Conservation (phyloP, 2,797 vertebrate species). For the Coendou prehensilis region DNA sequence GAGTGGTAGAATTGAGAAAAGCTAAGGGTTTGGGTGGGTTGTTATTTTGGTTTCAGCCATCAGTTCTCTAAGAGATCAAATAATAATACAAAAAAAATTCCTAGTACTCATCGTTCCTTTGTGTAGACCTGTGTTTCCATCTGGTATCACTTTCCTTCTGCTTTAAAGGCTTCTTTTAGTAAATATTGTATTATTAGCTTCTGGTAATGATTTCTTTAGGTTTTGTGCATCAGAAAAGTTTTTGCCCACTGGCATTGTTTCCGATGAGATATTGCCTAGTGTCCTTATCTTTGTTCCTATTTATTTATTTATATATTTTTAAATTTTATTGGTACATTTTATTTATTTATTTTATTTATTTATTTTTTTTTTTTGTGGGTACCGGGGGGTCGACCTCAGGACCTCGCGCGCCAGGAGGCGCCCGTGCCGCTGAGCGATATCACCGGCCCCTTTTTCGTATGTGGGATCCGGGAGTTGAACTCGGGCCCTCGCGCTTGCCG, state of each 20-base stretch:
- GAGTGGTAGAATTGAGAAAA: constrained; percentile 44
- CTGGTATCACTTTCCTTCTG: background rate
- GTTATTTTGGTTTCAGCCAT: constrained; percentile 40
- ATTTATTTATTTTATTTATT: too few species aligned
- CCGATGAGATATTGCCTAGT: background rate
- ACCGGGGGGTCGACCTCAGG: too few species aligned
- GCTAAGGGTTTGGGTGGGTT: background rate
- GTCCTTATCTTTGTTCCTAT: constrained; percentile 12
- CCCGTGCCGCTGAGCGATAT: too few species aligned
- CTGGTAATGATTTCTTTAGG: constrained; percentile 15
- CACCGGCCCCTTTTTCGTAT: too few species aligned
- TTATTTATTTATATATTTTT: background rate
- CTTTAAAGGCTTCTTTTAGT: background rate
- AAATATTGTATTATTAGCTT: background rate
- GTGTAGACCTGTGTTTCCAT: background rate
- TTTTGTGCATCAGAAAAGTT: constrained; percentile 6
- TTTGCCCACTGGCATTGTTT: background rate
- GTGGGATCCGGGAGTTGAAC: too few species aligned
- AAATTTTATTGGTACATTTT: background rate
- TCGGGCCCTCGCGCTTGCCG: too few species aligned
- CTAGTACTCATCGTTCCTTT: background rate
- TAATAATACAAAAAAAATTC: constrained; percentile 21
- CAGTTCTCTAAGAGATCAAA: constrained; percentile 13
- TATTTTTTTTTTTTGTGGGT: too few species aligned
- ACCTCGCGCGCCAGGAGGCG: too few species aligned